Evolutionary conservation across 2,888 invertebrate species (phyloP), one percentile per base, ranked within the genome.

Genomic region (Sesia apiformis): DNA sequence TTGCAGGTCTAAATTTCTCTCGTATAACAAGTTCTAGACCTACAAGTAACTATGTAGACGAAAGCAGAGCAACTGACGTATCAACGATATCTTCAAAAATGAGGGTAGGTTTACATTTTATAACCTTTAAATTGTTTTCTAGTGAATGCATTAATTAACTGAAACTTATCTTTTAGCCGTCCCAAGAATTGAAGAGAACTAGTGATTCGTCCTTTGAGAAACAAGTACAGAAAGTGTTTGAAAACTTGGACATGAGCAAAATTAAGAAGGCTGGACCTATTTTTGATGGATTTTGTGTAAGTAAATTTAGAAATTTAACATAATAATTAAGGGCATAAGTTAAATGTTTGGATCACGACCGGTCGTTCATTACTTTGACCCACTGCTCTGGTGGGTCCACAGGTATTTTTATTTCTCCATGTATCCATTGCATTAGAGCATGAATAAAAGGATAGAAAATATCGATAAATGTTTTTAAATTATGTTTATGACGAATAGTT

Each of bases 251-350:
- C 64, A 84, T 95, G 61, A 91, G 91, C 55, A 87, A 90, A 56
- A 93, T 93, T 2, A 94, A 94, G 72, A 92, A 91, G 72, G 94
- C 93, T 59, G 97, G 96, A 41, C 90, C 93, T 57, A 97, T 97
- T 73, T 91, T 98, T 55, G 97, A 98, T 84, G 97, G 97, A 52
- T 97, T 96, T 73, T 95, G 94, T 80, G 95, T 96, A 78, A 89
- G 91, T 88, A 52, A 40, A 8, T 40, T 52, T 54, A 23, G 1
- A 23, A 23, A 23, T 23, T 23, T 23, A 23, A 23, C 23, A 23
- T 1, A 2, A 23, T 23, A 23, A 23, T 23, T 23, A 23, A 23
- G 23, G 23, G 23, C 2, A 23, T 23, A 23, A 23, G 23, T 23
- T 23, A 23, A 23, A 23, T 23, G 23, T 1, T 23, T 23, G 23